These are phyloP conservation scores for Prionace glauca DNA, from an alignment of 2,797 vertebrate genomes.

Conservation along the genomic window DNA sequence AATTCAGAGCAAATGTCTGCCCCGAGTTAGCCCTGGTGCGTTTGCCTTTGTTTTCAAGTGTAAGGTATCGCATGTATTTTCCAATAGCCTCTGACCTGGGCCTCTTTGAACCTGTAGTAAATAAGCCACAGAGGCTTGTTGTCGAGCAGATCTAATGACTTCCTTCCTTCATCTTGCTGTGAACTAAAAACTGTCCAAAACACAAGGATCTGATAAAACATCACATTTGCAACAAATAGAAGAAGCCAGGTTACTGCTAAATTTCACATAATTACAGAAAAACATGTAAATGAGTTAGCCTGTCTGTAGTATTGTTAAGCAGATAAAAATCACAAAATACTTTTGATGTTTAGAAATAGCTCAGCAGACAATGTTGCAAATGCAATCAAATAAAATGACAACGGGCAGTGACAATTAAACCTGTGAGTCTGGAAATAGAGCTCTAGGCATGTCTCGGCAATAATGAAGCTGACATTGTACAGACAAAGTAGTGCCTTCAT, in stretches of 20 bases:
- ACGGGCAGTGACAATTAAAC: background rate
- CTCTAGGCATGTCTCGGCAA: background rate
- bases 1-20: no score
- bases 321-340: background rate
- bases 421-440: constrained; percentile 5
- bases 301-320: no score
- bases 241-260: background rate
- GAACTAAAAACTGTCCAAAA: background rate
- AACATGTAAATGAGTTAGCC: background rate
- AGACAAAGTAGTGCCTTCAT: background rate
- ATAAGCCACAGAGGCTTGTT: no score
- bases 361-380: background rate
- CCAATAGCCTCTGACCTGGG: no score
- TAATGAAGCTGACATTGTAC: constrained; percentile 4
- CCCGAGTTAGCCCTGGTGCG: no score
- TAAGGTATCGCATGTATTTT: no score
- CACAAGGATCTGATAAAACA: background rate
- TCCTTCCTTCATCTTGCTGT: background rate
- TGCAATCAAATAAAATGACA: background rate
- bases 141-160: no score
- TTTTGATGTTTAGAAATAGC: background rate
- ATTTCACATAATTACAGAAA: background rate
- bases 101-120: no score
- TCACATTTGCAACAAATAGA: background rate
- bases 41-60: no score